A percentile compares a stretch with the other conserved stretches of the same genome.
phyloP scores from a whole-genome alignment of 2,797 vertebrate genomes.

The Ctenopoma multispine region DNA sequence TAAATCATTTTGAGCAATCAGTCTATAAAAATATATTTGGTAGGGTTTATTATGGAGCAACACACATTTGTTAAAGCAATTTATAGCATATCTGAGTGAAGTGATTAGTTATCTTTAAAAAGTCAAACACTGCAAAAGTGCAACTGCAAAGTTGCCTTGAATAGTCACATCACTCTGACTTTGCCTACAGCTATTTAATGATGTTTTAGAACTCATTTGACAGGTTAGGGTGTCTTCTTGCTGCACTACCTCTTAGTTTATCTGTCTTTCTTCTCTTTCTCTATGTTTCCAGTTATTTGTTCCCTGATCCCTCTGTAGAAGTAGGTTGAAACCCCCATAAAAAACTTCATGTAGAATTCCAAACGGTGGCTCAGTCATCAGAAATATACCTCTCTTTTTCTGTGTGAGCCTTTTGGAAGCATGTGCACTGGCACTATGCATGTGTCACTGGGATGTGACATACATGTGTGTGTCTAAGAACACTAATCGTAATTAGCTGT shows the following conservation, averaged over 20 bases:
- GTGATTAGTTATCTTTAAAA: not conserved
- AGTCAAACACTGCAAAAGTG: not conserved
- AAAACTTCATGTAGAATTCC: conserved; percentile 51
- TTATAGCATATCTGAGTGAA: not conserved
- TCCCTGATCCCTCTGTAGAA: conserved; percentile 39
- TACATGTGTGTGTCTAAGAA: conserved; percentile 30
- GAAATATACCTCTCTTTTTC: conserved; percentile 18
- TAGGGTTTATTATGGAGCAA: not conserved
- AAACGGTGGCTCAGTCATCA: conserved; percentile 54
- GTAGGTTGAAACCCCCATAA: conserved; percentile 57
- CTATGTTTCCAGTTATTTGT: conserved; percentile 11
- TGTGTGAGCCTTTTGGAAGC: conserved; percentile 4
- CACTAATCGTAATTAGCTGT: conserved; percentile 53
- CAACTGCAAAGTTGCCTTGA: not conserved
- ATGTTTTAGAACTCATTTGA: conserved; percentile 35
- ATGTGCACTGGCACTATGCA: conserved; percentile 12
- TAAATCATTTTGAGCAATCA: not conserved
- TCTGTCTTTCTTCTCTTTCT: conserved; percentile 8
- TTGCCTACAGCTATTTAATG: conserved; percentile 22
- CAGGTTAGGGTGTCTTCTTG: conserved; percentile 24
- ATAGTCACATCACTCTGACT: conserved; percentile 9
- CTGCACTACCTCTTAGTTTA: conserved; percentile 17
- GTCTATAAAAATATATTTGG: not conserved
- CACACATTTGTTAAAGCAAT: too few species aligned
- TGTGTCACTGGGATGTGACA: conserved; percentile 28